Conservation (phyloP, 1,140 invertebrate genomes). For the Drosophila aff. region DNA sequence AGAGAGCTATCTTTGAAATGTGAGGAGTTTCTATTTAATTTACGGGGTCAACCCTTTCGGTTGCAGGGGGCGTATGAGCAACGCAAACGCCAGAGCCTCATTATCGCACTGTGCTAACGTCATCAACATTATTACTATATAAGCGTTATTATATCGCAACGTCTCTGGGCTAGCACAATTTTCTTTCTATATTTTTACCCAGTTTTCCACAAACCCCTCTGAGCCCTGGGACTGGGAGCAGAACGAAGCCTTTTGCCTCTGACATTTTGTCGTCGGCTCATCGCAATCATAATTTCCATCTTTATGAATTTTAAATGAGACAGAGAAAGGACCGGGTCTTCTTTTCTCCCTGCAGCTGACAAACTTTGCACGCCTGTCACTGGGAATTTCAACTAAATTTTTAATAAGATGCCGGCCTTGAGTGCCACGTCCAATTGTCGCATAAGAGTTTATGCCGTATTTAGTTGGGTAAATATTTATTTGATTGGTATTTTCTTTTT, state of each 20-base stretch:
- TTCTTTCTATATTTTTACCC: conserved; percentile 2
- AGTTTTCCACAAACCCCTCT: neutral
- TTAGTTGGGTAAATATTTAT: conserved; percentile 81
- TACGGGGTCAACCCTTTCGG: conserved; percentile 37
- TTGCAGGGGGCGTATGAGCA: conserved; percentile 54
- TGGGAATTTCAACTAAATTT: conserved; percentile 75
- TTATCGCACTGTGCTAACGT: conserved; percentile 30
- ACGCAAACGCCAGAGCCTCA: conserved; percentile 23
- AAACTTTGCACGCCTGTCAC: conserved; percentile 70
- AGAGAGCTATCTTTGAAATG: conserved; percentile 23
- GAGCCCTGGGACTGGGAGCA: conserved; percentile 5
- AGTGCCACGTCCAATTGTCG: conserved; percentile 47
- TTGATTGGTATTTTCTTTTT: conserved; percentile 68
- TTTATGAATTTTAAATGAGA: conserved; percentile 83
- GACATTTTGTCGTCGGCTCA: conserved; percentile 79
- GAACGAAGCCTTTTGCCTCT: conserved; percentile 54
- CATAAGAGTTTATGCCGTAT: conserved; percentile 57
- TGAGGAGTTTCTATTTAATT: conserved; percentile 52
- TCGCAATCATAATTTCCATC: conserved; percentile 81
- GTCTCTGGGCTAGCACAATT: conserved; percentile 5
- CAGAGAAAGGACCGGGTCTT: conserved; percentile 26
- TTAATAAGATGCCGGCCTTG: conserved; percentile 70
- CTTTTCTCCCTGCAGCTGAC: conserved; percentile 41
- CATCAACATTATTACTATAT: conserved; percentile 64
- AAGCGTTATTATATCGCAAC: conserved; percentile 60